These are phyloP conservation scores for Tiaroga cobitis DNA, from an alignment of 2,797 vertebrate species.

Conservation along the genomic window DNA sequence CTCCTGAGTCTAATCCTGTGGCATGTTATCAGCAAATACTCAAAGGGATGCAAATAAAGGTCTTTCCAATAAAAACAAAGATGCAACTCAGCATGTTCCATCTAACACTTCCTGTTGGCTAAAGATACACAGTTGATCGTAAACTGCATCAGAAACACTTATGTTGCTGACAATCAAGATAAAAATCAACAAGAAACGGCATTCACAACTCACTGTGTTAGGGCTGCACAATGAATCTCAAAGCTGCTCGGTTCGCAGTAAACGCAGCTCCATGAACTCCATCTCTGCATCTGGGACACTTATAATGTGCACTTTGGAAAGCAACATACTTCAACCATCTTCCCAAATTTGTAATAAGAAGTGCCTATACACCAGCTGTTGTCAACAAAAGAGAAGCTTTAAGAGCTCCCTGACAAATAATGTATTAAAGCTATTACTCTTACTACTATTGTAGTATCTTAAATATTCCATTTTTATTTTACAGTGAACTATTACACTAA, in stretches of 20 bases:
- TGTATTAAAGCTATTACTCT: no score
- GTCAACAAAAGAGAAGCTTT: no score
- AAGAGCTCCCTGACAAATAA: no score
- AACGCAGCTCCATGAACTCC: not conserved
- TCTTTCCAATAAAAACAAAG: conserved; percentile 29
- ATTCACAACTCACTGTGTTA: not conserved
- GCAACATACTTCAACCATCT: not conserved
- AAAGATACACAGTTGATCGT: not conserved
- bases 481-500: no score
- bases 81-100: conserved; percentile 24
- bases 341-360: not conserved
- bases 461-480: no score
- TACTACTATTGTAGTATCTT: no score
- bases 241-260: not conserved
- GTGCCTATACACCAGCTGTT: not conserved
- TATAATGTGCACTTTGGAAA: not conserved
- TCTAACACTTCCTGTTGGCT: conserved; percentile 19
- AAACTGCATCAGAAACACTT: conserved; percentile 21
- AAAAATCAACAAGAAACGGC: not conserved
- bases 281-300: not conserved
- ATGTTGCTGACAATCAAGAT: not conserved
- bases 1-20: conserved; percentile 62
- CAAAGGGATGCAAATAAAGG: conserved; percentile 14
- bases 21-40: conserved; percentile 63
- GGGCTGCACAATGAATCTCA: not conserved